Conservation (phyloP, 2,888 invertebrate species). For the Clanis bilineata region DNA sequence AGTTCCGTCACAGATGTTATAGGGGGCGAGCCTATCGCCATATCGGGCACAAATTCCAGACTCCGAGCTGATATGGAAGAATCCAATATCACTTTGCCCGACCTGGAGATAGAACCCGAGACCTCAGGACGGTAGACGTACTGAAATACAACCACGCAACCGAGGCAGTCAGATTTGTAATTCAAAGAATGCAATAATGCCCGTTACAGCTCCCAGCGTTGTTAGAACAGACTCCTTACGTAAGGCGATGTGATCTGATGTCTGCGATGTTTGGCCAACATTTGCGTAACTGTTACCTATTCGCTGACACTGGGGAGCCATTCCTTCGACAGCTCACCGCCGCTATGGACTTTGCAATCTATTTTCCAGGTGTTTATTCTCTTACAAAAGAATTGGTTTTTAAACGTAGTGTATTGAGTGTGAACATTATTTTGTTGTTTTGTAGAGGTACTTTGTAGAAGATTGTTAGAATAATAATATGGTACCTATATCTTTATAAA, state of each 20-base stretch:
- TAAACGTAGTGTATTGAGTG: no score
- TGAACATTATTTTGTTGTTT: no score
- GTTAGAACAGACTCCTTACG: conserved; percentile 66
- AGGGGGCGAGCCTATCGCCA: no score
- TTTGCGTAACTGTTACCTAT: conserved; percentile 73
- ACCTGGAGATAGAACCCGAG: no score
- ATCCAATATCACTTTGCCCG: no score
- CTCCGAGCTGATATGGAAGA: no score
- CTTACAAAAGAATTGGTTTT: neutral
- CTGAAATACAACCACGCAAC: neutral
- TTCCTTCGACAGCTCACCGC: conserved; percentile 75
- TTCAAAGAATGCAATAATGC: neutral
- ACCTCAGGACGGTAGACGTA: no score
- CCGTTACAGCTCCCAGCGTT: conserved; percentile 60
- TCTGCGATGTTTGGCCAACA: conserved; percentile 77
- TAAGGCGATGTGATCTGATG: conserved; percentile 74
- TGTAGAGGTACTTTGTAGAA: no score
- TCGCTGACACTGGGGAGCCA: conserved; percentile 71
- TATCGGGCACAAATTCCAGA: no score
- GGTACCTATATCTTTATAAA: no score
- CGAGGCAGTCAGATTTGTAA: neutral
- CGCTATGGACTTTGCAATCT: conserved; percentile 69
- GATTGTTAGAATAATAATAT: no score
- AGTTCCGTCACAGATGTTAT: no score
- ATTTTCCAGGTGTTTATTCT: conserved; percentile 64